Evolutionary conservation across 2,888 invertebrate species (phyloP), one percentile per base, ranked within the genome.

Genomic region (Leptinotarsa peninsularis): DNA sequence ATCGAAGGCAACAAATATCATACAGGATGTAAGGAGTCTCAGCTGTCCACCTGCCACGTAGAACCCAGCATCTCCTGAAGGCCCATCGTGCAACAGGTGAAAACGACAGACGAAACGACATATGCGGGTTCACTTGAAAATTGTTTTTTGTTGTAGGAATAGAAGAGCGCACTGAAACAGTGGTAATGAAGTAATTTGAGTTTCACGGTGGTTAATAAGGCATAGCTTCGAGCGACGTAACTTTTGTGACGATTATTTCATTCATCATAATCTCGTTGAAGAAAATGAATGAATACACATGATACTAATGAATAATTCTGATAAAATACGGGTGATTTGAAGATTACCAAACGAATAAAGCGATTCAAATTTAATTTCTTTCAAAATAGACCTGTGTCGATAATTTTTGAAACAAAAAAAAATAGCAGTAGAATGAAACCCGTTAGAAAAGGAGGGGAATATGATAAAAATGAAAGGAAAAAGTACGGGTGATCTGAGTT

Each of bases 51-150:
- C 74, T 69, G 69, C 58, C 63, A 23, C 54, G 50, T 69, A 52
- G 17, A 58, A 52, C 60, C 49, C 74, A 74, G 70, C 74, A 74
- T 74, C 70, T 71, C 71, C 71, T 67, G 54, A 67, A 74, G 71
- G 71, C 23, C 49, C 66, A 50, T 18, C 66, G 63, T 21, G 63
- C 68, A 54, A 66, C 66, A 56, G 56, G 67, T 71, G 66, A 73
- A 58, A 50, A 56, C 54, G 71, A 54, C 66, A 71, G 67, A 67
- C 50, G 69, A 49, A 14, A 21, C 66, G 71, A 71, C 74, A 71
- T 74, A 74, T 74, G 74, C 74, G 71, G 74, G 74, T 27, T 52
- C 63, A 63, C 43, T n/a, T 18, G 63, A 43, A 63, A 43, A 17
- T 52, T 15, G 15, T n/a, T 63, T 33, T 63, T 63, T 63, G 63